These are phyloP conservation scores for Sarcophaga peregrina DNA, from an alignment of 1,140 invertebrate species.

Conservation along the genomic window DNA sequence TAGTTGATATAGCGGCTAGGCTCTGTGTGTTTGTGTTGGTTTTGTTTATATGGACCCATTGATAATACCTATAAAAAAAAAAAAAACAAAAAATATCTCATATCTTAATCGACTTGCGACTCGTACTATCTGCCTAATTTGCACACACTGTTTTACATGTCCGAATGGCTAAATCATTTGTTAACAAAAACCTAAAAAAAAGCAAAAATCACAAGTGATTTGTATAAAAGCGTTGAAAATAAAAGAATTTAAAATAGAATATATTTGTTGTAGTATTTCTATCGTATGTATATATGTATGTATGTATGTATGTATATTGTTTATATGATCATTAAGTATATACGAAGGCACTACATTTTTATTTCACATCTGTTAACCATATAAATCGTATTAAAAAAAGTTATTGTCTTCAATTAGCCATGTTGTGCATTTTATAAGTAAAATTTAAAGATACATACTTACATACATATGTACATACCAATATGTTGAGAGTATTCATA, in stretches of 20 bases:
- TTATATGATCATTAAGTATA: background rate
- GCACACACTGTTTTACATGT: background rate
- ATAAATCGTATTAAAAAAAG: background rate
- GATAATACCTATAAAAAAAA: background rate
- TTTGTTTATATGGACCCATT: background rate
- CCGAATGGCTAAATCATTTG: background rate
- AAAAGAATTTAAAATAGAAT: no score
- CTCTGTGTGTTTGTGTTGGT: background rate
- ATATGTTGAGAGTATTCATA: background rate
- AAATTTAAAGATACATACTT: background rate
- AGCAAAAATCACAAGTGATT: no score
- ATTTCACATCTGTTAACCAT: constrained; percentile 34
- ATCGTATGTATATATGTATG: background rate
- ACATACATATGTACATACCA: background rate
- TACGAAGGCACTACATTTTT: background rate
- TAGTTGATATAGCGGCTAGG: background rate
- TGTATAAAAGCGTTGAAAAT: no score
- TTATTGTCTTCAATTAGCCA: background rate
- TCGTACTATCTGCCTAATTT: background rate
- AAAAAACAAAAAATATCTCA: no score
- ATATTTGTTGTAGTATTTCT: background rate
- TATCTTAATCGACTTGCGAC: no score
- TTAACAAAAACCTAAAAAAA: background rate
- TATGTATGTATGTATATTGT: background rate
- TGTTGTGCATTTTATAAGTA: no score